These are phyloP conservation scores for Mesopsocus fuscifrons DNA, from an alignment of 2,888 invertebrate genomes.

Conservation along the genomic window DNA sequence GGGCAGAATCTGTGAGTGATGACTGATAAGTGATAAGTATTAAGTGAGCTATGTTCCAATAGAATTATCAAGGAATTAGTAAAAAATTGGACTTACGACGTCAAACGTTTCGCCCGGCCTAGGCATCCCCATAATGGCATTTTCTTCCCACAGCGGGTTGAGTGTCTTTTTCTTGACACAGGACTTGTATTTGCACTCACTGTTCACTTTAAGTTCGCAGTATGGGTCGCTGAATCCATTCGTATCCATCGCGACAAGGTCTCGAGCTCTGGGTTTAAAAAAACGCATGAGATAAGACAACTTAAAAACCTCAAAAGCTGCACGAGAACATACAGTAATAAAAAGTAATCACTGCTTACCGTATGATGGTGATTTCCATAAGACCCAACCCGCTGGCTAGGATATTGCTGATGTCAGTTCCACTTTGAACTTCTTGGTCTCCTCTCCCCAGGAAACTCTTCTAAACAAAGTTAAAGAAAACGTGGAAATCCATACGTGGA, in stretches of 20 bases:
- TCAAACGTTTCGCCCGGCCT: slow-evolving; percentile 26
- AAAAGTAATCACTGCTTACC: too few relatives aligned
- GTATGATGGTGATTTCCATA: slow-evolving; percentile 28
- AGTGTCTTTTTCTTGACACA: slow-evolving; percentile 32
- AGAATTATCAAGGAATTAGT: too few relatives aligned
- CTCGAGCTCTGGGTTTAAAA: slow-evolving; percentile 24
- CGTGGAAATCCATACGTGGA: neutral
- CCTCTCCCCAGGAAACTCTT: slow-evolving; percentile 22
- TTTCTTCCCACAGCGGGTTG: slow-evolving; percentile 33
- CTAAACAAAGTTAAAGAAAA: slow-evolving; percentile 18
- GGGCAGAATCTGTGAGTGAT: too few relatives aligned
- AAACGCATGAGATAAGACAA: slow-evolving; percentile 3
- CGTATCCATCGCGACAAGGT: slow-evolving; percentile 31
- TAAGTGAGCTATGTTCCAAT: too few relatives aligned
- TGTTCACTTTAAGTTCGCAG: slow-evolving; percentile 28
- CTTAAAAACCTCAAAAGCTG: neutral
- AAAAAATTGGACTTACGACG: slow-evolving; percentile 29
- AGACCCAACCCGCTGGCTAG: slow-evolving; percentile 26
- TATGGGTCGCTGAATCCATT: slow-evolving; percentile 36
- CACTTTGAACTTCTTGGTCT: slow-evolving; percentile 18
- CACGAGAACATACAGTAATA: too few relatives aligned
- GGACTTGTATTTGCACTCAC: slow-evolving; percentile 30
- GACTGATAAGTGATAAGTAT: too few relatives aligned
- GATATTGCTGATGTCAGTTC: slow-evolving; percentile 23
- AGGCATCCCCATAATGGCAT: slow-evolving; percentile 29